These are phyloP conservation scores for Cheilosia scutellata DNA, from an alignment of 2,888 invertebrate species.

Conservation along the genomic window DNA sequence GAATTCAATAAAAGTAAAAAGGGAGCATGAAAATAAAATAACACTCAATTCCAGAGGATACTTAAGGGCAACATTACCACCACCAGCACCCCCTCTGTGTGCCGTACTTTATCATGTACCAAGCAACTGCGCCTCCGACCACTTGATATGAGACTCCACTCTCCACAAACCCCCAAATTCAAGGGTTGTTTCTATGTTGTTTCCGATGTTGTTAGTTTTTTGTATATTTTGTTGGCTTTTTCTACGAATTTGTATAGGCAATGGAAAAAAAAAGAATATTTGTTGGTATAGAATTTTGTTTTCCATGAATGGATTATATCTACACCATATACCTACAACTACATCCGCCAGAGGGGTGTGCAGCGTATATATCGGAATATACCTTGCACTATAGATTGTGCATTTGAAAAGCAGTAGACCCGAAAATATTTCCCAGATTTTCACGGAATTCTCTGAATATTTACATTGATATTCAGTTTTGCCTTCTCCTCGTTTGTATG, in stretches of 20 bases:
- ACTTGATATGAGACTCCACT: conserved; percentile 35
- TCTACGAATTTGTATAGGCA: conserved; percentile 18
- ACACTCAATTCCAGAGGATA: conserved; percentile 70
- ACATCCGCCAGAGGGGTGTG: conserved; percentile 1
- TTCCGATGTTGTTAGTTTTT: conserved; percentile 36
- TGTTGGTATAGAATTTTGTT: conserved; percentile 62
- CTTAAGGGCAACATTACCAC: conserved; percentile 61
- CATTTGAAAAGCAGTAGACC: conserved; percentile 61
- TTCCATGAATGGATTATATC: conserved; percentile 69
- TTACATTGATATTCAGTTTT: conserved; percentile 59
- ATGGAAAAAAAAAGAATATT: conserved; percentile 5
- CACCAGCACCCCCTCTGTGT: conserved; percentile 1
- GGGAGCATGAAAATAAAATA: conserved; percentile 63
- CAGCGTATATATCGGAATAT: conserved; percentile 27
- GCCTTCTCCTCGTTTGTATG: conserved; percentile 3
- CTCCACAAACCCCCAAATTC: conserved; percentile 11
- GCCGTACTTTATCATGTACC: conserved; percentile 26
- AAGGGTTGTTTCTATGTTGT: conserved; percentile 68
- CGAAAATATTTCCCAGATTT: conserved; percentile 67
- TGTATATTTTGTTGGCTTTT: conserved; percentile 25
- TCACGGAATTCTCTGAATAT: conserved; percentile 51
- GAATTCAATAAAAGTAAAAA: conserved; percentile 73
- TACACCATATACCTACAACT: conserved; percentile 5
- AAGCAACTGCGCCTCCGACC: conserved; percentile 13
- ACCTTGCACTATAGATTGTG: conserved; percentile 50